Base-by-base conservation (phyloP, 2,797 vertebrate species). In the Siniperca undulata region DNA sequence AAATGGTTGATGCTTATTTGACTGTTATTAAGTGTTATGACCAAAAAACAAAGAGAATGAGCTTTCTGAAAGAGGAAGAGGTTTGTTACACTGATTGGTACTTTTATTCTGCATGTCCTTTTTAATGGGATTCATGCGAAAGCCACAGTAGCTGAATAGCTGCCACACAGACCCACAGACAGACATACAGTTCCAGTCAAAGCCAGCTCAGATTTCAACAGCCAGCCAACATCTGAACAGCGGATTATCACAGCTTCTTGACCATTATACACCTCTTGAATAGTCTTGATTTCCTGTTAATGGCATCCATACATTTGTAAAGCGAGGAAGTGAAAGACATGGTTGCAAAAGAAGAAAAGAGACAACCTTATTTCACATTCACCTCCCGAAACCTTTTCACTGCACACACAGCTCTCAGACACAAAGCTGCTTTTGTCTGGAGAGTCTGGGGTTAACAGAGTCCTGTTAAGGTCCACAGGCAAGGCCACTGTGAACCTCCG, bases 401-500 rank as follows among this genome's bases (percentile, higher is more conserved):
- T 42, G 82, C 89, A 84, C 88, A 86, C 84, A 85, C 84, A 92
- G 91, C 81, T 80, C 81, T 59, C 74, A 77, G 70, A 86, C 84
- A 95, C 93, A 95, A 96, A 94, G 92, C 82, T 58, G 86, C 93
- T 93, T 95, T 96, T 96, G 94, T 96, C 79, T 50, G 62, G 69
- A 74, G 59, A 91, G 88, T 89, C 89, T 89, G 84, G 90, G 94
- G 94, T 95, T 94, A 95, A 95, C 86, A 74, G 87, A 93, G 89
- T 88, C 83, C 90, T 91, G 87, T 87, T 88, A 87, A 80, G 80
- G 86, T 91, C 90, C 86, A 82, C 83, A 92, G 85, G 89, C 81
- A 70, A 82, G 78, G 79, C 86, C 74, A 91, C 87, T 89, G 79
- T 80, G 86, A 79, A 83, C 82, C 79, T 83, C 61, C 20, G 34